Evolutionary conservation across 2,888 invertebrate species (phyloP).

Genomic region (Andrena bucephala): DNA sequence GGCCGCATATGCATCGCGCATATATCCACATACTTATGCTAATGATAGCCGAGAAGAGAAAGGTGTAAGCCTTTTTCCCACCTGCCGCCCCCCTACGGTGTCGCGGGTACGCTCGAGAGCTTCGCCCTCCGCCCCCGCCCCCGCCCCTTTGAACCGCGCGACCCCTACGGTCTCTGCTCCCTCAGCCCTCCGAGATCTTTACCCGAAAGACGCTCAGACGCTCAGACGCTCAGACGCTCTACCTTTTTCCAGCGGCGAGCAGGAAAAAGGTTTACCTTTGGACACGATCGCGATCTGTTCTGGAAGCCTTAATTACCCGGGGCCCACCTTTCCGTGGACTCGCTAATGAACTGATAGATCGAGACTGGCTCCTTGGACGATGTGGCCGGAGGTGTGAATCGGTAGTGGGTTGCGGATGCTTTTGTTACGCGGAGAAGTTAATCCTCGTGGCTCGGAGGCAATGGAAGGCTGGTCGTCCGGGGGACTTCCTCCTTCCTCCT

Average conservation of each 20-base stretch:
- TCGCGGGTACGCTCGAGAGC: slow-evolving; percentile 46
- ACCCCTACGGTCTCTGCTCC: slow-evolving; percentile 24
- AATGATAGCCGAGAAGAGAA: slow-evolving; percentile 76
- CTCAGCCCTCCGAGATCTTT: not conserved
- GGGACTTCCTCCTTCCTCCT: not conserved
- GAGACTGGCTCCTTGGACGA: not conserved
- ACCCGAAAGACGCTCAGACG: too few species aligned
- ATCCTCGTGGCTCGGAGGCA: not conserved
- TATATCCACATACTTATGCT: slow-evolving; percentile 80
- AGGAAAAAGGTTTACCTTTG: slow-evolving; percentile 56
- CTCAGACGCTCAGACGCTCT: too few species aligned
- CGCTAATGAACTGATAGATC: slow-evolving; percentile 41
- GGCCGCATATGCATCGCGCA: slow-evolving; percentile 62
- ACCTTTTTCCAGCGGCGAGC: slow-evolving; percentile 34
- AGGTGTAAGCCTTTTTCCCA: slow-evolving; percentile 79
- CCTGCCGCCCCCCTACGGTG: slow-evolving; percentile 74
- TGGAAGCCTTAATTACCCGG: slow-evolving; percentile 65
- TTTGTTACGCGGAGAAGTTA: not conserved
- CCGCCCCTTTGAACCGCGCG: not conserved
- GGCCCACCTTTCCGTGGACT: slow-evolving; percentile 9
- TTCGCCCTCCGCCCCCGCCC: slow-evolving; percentile 7
- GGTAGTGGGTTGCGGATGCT: too few species aligned
- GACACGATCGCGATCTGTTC: slow-evolving; percentile 58
- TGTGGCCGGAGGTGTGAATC: too few species aligned
- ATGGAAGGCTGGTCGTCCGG: not conserved